Evolutionary conservation across 2,113 vertebrate genomes (phyloP).

Genomic region (Hyla sarda): DNA sequence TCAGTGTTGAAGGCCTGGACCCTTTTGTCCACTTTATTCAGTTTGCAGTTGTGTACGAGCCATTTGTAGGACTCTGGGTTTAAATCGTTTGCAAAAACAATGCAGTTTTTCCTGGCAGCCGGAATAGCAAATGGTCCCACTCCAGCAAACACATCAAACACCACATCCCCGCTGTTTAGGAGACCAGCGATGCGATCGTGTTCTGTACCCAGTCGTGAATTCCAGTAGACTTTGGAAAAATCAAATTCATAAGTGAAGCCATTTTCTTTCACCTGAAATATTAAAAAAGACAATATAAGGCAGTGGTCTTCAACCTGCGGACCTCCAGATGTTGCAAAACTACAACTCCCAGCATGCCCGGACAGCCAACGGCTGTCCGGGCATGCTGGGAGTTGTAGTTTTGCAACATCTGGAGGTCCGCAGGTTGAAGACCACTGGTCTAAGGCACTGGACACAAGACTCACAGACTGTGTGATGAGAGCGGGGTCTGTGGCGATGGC

Average conservation of each 20-base stretch:
- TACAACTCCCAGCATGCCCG: no score
- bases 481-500: no score
- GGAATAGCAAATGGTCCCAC: slow-evolving; percentile 92
- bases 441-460: background rate
- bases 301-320: no score
- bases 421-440: no score
- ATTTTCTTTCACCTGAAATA: slow-evolving; percentile 89
- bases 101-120: slow-evolving; percentile 82
- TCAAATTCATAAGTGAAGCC: slow-evolving; percentile 88
- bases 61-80: slow-evolving; percentile 92
- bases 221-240: slow-evolving; percentile 97
- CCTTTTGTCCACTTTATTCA: slow-evolving; percentile 87
- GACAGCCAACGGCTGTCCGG: no score
- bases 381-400: no score
- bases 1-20: slow-evolving; percentile 88
- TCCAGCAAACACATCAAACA: slow-evolving; percentile 93
- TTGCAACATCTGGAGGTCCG: no score
- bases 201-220: slow-evolving; percentile 92
- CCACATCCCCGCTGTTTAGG: slow-evolving; percentile 77
- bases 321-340: no score
- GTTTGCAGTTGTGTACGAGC: slow-evolving; percentile 90
- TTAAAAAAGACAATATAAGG: no score
- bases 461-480: no score
- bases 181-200: slow-evolving; percentile 83
- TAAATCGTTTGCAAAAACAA: slow-evolving; percentile 90